These are phyloP conservation scores for Colletes collaris DNA, from an alignment of 2,888 invertebrate genomes.

Conservation along the genomic window DNA sequence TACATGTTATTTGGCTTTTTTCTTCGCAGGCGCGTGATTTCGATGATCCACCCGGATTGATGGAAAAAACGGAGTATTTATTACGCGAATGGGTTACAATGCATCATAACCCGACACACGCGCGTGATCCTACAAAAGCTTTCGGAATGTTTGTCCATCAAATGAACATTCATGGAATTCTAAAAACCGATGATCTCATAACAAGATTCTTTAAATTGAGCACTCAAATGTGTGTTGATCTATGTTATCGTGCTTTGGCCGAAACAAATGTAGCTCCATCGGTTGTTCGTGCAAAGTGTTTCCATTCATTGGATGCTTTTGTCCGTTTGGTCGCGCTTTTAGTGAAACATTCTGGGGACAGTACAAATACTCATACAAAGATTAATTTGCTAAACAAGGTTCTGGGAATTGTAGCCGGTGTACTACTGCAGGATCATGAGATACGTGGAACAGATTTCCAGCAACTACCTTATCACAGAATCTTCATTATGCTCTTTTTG, in stretches of 20 bases:
- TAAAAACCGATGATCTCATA: constrained; percentile 98
- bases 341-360: constrained; percentile 97
- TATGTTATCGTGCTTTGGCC: constrained; percentile 92
- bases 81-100: constrained; percentile 98
- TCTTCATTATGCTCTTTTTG: constrained; percentile 97
- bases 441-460: constrained; percentile 95
- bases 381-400: constrained; percentile 98
- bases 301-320: constrained; percentile 97
- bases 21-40: constrained; percentile 90
- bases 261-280: constrained; percentile 89
- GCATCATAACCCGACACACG: constrained; percentile 91
- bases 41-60: constrained; percentile 96
- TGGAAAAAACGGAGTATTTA: constrained; percentile 97
- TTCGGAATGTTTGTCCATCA: constrained; percentile 97
- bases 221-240: constrained; percentile 97
- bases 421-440: constrained; percentile 98
- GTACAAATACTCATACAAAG: constrained; percentile 96
- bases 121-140: constrained; percentile 94
- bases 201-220: constrained; percentile 98
- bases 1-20: constrained; percentile 34
- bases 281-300: constrained; percentile 94
- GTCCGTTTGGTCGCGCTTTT: constrained; percentile 96
- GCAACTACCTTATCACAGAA: constrained; percentile 98
- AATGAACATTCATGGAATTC: constrained; percentile 97
- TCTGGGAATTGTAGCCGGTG: constrained; percentile 97